Percentiles rank a stretch among this genome's conserved stretches.
Evolutionary conservation across 2,113 vertebrate genomes (phyloP).

Genomic region (Zeus faber): DNA sequence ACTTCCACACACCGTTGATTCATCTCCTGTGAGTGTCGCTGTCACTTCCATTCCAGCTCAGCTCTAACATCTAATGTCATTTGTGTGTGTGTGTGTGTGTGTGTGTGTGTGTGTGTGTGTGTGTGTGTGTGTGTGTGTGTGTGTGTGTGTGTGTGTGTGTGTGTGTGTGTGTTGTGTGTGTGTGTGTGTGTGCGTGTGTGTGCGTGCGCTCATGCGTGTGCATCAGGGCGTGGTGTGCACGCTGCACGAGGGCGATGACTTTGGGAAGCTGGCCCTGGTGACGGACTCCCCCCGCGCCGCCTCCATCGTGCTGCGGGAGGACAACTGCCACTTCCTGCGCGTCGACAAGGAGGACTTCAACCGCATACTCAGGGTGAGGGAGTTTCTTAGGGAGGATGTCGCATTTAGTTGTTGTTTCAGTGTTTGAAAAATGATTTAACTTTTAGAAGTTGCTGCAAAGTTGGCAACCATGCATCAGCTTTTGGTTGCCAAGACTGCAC

Average conservation of each 20-base stretch:
- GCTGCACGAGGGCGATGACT: slow-evolving; percentile 96
- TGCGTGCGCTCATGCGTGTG: slow-evolving; percentile 10
- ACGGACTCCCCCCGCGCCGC: slow-evolving; percentile 94
- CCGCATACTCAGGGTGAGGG: slow-evolving; percentile 90
- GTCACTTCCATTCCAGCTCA: no score
- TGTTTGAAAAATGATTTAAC: no score
- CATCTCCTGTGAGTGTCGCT: no score
- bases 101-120: no score
- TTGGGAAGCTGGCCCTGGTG: slow-evolving; percentile 95
- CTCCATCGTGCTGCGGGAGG: slow-evolving; percentile 94
- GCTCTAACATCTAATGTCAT: no score
- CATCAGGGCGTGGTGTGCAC: slow-evolving; percentile 94
- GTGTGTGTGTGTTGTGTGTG: slow-evolving; percentile 11
- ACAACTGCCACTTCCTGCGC: slow-evolving; percentile 96
- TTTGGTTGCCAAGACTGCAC: no score
- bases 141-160: slow-evolving; percentile 17
- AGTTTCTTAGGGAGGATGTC: no score
- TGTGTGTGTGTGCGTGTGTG: slow-evolving; percentile 7
- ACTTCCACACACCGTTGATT: no score
- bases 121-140: slow-evolving; percentile 8
- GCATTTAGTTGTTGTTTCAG: no score
- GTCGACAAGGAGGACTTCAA: slow-evolving; percentile 99
- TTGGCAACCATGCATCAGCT: no score
- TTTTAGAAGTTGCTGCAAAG: no score
- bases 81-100: no score